Base-by-base conservation (phyloP, 92 coral and sea anemone species). In the Zoanthus solanderi region DNA sequence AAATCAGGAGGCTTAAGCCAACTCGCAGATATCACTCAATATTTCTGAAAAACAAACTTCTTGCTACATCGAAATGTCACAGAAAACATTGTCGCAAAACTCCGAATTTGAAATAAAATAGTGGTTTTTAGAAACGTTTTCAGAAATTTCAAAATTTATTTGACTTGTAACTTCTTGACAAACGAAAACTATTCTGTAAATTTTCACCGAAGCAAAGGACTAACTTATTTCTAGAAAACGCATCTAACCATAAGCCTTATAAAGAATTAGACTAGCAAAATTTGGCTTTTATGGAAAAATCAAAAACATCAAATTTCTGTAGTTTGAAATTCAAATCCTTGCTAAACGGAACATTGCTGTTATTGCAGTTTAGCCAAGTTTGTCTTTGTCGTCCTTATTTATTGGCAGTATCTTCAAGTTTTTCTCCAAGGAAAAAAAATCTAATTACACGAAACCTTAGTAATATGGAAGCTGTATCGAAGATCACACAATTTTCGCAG, bases 381-480 rank as follows among this genome's bases (percentile, higher is more conserved):
- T 23, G 23, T 23, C 23, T 54, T 75, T 10, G 47, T 23, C 56
- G 47, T n/a, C 56, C 32, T 45, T n/a, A 30, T 69, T 84, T 92
- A 94, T 94, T 94, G 96, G 94, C 93, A 84, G 71, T 92, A 94
- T 92, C 91, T 86, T 72, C 76, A 30, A 37, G 30, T 31, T 87
- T 78, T 79, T 45, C 78, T 85, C 75, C 83, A 66, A 91, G 83
- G 84, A 76, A 71, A 78, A 71, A 78, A 94, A 94, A 94, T 94
- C 88, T 78, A 94, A 94, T 94, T 94, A 94, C 83, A 75, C 47
- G 32, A 67, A 77, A 48, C 74, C 88, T 91, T 84, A 87, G 90
- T 84, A 90, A 90, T 87, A 82, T 92, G 87, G 90, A 80, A 83
- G 93, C 87, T 91, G 90, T 94, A 94, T 94, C 93, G 93, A 78